phyloP scores from a whole-genome alignment of 30 jellyfish, hydroid and myxozoan species.

The Nemopilema nomurai region DNA sequence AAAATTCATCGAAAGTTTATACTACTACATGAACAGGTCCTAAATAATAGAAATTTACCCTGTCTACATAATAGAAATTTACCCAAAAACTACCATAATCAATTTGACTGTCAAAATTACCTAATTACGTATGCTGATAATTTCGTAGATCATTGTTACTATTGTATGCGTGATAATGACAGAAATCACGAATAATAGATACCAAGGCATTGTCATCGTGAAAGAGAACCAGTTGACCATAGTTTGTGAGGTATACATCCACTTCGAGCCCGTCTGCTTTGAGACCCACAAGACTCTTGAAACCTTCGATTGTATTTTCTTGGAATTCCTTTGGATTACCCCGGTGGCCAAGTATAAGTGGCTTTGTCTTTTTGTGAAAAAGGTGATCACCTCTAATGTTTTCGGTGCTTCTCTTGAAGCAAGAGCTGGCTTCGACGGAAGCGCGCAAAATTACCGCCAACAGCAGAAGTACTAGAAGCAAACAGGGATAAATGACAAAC shows the following conservation, averaged over 20 bases:
- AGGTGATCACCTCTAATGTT: conserved; percentile 76
- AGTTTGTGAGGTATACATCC: conserved; percentile 69
- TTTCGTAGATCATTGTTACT: too few species aligned
- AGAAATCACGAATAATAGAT: not conserved
- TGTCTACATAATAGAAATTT: too few species aligned
- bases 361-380: conserved; percentile 67
- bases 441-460: not conserved
- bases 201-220: conserved; percentile 88
- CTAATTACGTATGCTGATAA: too few species aligned
- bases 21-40: too few species aligned
- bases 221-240: conserved; percentile 74
- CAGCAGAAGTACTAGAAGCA: not conserved
- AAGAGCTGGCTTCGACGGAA: not conserved
- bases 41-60: too few species aligned
- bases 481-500: too few species aligned
- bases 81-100: too few species aligned
- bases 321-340: conserved; percentile 80
- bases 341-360: conserved; percentile 85
- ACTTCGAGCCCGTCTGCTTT: conserved; percentile 91
- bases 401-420: conserved; percentile 53
- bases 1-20: too few species aligned
- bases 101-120: too few species aligned
- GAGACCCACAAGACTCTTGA: conserved; percentile 51
- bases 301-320: conserved; percentile 88
- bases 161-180: not conserved